Evolutionary conservation across 2,113 vertebrate species (phyloP).

Genomic region (Pelecanus crispus): DNA sequence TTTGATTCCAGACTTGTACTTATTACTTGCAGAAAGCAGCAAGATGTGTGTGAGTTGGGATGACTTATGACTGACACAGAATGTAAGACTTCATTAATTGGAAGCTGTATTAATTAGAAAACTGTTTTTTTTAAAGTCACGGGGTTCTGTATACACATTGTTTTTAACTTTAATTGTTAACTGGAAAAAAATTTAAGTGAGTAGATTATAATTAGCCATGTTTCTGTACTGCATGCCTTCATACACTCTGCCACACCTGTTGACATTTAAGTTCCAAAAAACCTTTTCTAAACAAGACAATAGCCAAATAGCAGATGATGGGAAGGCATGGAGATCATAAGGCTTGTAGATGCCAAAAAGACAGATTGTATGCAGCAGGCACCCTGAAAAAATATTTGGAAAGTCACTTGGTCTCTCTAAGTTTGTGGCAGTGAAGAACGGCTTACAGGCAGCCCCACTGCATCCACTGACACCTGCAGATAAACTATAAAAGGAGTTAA

Average conservation of each 20-base stretch:
- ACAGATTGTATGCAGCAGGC: conserved; percentile 28
- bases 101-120: conserved; percentile 13
- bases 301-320: conserved; percentile 1
- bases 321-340: not conserved
- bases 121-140: not conserved
- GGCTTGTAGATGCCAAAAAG: conserved; percentile 15
- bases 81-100: conserved; percentile 10
- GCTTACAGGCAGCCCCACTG: not conserved
- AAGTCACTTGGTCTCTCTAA: not conserved
- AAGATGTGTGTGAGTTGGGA: not conserved
- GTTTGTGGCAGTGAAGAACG: conserved; percentile 19
- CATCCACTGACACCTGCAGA: not conserved
- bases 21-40: not conserved
- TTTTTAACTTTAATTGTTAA: conserved; percentile 36
- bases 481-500: not conserved
- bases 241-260: not conserved
- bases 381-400: conserved; percentile 36
- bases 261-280: conserved; percentile 45
- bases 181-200: not conserved
- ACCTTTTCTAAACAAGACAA: conserved; percentile 18
- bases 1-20: not conserved
- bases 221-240: not conserved
- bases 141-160: not conserved
- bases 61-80: not conserved
- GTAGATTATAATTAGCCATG: conserved; percentile 24